These are phyloP conservation scores for Oceanodroma tethys DNA, from an alignment of 2,113 vertebrate species.

Conservation along the genomic window DNA sequence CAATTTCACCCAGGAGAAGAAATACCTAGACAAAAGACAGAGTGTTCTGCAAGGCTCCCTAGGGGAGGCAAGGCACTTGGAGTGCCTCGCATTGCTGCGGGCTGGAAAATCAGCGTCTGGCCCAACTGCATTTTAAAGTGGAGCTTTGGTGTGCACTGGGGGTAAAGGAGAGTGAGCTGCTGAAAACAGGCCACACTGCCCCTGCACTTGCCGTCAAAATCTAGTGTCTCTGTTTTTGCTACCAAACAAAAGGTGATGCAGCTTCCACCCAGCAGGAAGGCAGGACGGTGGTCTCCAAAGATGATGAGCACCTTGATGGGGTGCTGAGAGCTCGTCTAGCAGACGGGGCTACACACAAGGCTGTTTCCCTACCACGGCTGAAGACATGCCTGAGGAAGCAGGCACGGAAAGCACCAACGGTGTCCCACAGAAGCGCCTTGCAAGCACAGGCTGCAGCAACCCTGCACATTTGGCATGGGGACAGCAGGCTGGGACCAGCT, in stretches of 20 bases:
- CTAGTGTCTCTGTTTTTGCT: not conserved
- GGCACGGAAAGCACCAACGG: fast-evolving
- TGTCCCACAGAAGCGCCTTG: not conserved
- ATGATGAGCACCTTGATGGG: not conserved
- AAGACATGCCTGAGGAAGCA: fast-evolving
- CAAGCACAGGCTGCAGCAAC: not conserved
- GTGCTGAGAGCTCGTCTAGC: not conserved
- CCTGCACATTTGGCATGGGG: not conserved
- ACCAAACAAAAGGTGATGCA: not conserved
- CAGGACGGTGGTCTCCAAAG: not conserved
- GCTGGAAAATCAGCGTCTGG: not conserved
- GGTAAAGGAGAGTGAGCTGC: not conserved
- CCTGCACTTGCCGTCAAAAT: not conserved
- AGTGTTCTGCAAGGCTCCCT: not conserved
- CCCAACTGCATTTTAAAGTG: not conserved
- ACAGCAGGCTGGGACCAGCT: not conserved
- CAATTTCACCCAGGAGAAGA: not conserved
- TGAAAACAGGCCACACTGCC: not conserved
- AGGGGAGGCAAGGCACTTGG: not conserved
- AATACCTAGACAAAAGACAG: not conserved
- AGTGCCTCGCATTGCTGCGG: not conserved
- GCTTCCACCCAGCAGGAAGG: not conserved
- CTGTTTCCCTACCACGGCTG: not conserved
- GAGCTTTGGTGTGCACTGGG: not conserved
- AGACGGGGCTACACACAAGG: not conserved